A percentile compares a stretch with the other conserved stretches of the same genome.
phyloP scores from a whole-genome alignment of 1,140 invertebrate species.

The Solenopsis fugax region DNA sequence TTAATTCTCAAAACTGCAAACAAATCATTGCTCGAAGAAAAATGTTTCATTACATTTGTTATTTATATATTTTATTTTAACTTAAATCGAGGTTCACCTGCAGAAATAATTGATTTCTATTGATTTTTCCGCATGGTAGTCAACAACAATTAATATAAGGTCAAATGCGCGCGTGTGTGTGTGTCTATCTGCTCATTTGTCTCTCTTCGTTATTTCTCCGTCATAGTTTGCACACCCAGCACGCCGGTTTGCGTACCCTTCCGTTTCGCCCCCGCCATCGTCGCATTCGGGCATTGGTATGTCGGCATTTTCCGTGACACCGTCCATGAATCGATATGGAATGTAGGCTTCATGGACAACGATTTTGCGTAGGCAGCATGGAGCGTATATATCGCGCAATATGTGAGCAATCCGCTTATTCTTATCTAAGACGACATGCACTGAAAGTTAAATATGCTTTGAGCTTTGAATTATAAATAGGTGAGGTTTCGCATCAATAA shows the following conservation, averaged over 20 bases:
- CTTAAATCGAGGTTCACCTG: neutral
- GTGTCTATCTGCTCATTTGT: slow-evolving; percentile 15
- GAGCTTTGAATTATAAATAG: neutral
- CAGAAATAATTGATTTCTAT: neutral
- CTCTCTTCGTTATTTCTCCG: slow-evolving; percentile 61
- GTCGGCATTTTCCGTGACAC: slow-evolving; percentile 64
- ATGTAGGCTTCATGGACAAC: slow-evolving; percentile 41
- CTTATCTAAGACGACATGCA: neutral
- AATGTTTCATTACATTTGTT: neutral
- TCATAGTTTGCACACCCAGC: slow-evolving; percentile 53
- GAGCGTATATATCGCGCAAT: slow-evolving; percentile 19
- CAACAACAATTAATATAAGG: slow-evolving; percentile 3
- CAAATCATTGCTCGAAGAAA: neutral
- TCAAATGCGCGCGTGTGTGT: too few species aligned
- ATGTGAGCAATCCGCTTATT: slow-evolving; percentile 36
- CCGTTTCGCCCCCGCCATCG: slow-evolving; percentile 25
- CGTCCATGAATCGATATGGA: slow-evolving; percentile 67
- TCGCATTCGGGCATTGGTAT: slow-evolving; percentile 52
- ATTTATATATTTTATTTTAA: neutral
- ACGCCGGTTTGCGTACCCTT: slow-evolving; percentile 32
- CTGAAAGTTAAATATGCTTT: neutral
- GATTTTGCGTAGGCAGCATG: slow-evolving; percentile 48
- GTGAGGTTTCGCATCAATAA: neutral
- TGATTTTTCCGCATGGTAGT: neutral
- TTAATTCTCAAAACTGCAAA: neutral